Base-by-base conservation (phyloP, 2,888 invertebrate species). In the Rhagophthalmus giganteus region DNA sequence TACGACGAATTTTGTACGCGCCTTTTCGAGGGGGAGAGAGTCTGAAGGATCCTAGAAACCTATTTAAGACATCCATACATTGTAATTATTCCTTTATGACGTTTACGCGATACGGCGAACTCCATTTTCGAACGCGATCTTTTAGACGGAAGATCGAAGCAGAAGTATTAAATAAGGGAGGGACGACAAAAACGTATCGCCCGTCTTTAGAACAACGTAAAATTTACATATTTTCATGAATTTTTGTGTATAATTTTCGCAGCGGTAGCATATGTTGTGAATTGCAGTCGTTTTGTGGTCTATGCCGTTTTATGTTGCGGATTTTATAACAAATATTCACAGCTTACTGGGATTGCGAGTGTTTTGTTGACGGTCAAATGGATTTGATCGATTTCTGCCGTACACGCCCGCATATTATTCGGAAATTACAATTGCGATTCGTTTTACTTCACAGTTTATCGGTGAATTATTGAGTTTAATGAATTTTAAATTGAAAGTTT, bases 201-300 rank as follows among this genome's bases (percentile, higher is more conserved):
- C 8, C 45, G 39, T 45, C 40, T 46, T 50, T 44, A 46, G 27
- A 46, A 46, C 28, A 48, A 40, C 27, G 45, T 30, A 11, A 46
- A 34, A 53, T 53, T 53, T 47, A 32, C 52, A 53, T 53, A 53
- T 53, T 53, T 51, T 51, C 34, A 45, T 51, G 51, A 51, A 44
- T 45, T 45, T 52, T 53, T 53, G 47, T 47, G 41, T 41, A 37
- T 41, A 53, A 53, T 53, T 53, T 47, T 53, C 52, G 33, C 34
- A 41, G 27, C 40, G 46, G 47, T 41, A 41, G 34, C 47, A 47
- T 41, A 40, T 47, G 52, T 47, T 53, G 45, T 47, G 46, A 53
- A 53, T 47, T 50, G 50, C 44, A 50, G 50, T 50, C 50, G 50
- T 44, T 50, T 50, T 50, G 50, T 33, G 42, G 37, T 49, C 37